These are phyloP conservation scores for Bellardia pandia DNA, from an alignment of 2,888 invertebrate species.

Conservation along the genomic window DNA sequence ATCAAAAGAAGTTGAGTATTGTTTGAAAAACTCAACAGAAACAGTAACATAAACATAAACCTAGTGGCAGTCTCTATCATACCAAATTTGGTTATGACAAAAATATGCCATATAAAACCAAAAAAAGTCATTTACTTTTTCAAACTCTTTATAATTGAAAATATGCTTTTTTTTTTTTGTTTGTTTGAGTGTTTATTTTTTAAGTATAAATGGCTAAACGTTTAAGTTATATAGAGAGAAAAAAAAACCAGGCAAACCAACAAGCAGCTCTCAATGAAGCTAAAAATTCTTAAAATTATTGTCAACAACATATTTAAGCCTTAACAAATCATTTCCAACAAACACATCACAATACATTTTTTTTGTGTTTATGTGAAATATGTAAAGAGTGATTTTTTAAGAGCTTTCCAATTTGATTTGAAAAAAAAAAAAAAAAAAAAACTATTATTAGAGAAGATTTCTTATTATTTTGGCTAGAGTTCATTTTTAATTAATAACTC, in stretches of 20 bases:
- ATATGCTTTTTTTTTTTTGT: background rate
- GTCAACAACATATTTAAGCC: constrained; percentile 73
- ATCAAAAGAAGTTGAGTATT: constrained; percentile 68
- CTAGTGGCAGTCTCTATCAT: constrained; percentile 52
- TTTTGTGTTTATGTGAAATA: no score
- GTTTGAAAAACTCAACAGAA: constrained; percentile 32
- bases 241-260: constrained; percentile 17
- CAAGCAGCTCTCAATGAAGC: constrained; percentile 27
- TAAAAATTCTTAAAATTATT: constrained; percentile 73
- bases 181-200: background rate
- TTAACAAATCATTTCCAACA: constrained; percentile 69
- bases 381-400: no score
- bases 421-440: no score
- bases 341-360: constrained; percentile 3
- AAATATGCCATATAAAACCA: constrained; percentile 72
- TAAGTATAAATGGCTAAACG: constrained; percentile 42
- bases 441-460: no score
- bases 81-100: constrained; percentile 72
- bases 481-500: no score
- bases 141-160: constrained; percentile 66
- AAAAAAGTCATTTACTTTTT: constrained; percentile 72
- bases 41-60: no score
- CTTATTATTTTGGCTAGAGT: no score
- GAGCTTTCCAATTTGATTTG: no score
- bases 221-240: background rate